These are phyloP conservation scores for Tinamus guttatus DNA, from an alignment of 2,113 vertebrate genomes.

Conservation along the genomic window DNA sequence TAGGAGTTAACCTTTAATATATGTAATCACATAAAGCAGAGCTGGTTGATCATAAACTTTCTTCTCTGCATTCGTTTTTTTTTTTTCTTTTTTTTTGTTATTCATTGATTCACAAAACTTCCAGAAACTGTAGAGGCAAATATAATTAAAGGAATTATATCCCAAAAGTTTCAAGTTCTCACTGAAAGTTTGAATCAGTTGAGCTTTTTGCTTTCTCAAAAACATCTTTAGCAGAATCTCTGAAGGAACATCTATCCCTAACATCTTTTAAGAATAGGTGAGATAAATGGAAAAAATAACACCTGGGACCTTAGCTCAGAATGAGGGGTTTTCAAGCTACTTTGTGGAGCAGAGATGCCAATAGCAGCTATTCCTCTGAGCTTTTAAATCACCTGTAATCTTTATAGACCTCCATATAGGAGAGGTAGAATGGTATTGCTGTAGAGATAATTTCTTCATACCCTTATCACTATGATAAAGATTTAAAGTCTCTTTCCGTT, in stretches of 20 bases:
- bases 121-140: conserved; percentile 16
- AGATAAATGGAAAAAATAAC: background rate
- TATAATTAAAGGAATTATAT: conserved; percentile 51
- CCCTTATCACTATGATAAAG: background rate
- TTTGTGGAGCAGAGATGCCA: background rate
- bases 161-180: conserved; percentile 33
- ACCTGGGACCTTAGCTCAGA: background rate
- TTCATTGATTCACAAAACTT: background rate
- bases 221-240: background rate
- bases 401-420: background rate
- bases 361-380: background rate
- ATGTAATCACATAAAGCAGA: background rate
- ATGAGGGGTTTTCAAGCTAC: background rate
- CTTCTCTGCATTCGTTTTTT: background rate
- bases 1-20: background rate
- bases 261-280: background rate
- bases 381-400: background rate
- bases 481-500: background rate
- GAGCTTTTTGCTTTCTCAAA: conserved; percentile 12
- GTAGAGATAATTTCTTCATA: background rate
- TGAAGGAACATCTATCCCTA: conserved; percentile 16
- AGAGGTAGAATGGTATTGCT: background rate
- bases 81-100: background rate
- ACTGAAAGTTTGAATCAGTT: conserved; percentile 32
- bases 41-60: background rate